Evolutionary conservation across 2,888 invertebrate genomes (phyloP), one percentile per base, ranked within the genome.

Genomic region (Eilema griseolum): DNA sequence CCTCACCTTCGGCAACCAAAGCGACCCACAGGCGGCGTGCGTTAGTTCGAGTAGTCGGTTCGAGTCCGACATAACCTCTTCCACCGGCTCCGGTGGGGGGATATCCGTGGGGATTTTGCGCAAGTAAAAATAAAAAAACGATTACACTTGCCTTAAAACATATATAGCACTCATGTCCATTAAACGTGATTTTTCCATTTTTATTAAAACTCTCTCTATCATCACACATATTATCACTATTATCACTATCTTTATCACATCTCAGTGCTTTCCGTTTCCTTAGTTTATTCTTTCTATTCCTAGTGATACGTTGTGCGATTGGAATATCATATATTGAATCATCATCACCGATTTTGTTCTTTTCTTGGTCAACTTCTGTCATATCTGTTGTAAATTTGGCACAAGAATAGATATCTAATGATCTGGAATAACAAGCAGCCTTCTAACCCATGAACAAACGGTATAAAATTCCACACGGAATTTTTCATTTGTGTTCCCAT

Each of bases 91-190:
- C n/a, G n/a, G n/a, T n/a, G n/a, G n/a, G n/a, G n/a, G n/a, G n/a
- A n/a, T n/a, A n/a, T n/a, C n/a, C n/a, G n/a, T n/a, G n/a, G n/a
- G n/a, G n/a, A n/a, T n/a, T n/a, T n/a, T n/a, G n/a, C n/a, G n/a
- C n/a, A n/a, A n/a, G n/a, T n/a, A n/a, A n/a, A n/a, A n/a, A n/a
- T n/a, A n/a, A n/a, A n/a, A n/a, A n/a, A n/a, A n/a, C n/a, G n/a
- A n/a, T n/a, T n/a, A n/a, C n/a, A 59, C 86, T 76, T 77, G 93
- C 93, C 89, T 92, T 90, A 73, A 91, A 91, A 76, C 94, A 94
- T 11, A 93, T 85, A 67, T 94, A 92, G 65, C 94, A 94, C 63
- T 94, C 93, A 65, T 91, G 89, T 0, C 85, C 86, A 57, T 91
- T 88, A 7, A 93, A 84, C 12, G 80, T 88, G 0, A 90, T 65